Base-by-base conservation (phyloP, 2,888 invertebrate species). In the Nephrotoma guestfalica region DNA sequence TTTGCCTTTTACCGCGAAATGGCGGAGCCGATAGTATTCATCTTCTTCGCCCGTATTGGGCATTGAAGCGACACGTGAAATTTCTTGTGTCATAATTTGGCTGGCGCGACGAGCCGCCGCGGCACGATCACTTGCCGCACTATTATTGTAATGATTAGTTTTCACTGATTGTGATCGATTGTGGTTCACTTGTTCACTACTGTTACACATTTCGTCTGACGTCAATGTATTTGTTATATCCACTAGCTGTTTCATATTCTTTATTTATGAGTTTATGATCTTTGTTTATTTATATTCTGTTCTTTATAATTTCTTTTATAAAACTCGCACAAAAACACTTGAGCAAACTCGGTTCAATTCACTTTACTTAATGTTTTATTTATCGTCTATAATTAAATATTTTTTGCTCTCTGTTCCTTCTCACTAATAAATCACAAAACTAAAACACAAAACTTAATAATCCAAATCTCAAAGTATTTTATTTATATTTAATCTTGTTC, bases 1-100 rank as follows among this genome's bases (percentile, higher is more conserved):
- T 91, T 96, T 95, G 90, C 97, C 96, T 43, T 97, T 98, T 89
- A 98, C 98, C 89, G 97, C 96, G 92, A 99, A 99, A 91, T 98
- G 98, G 88, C 98, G 93, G 88, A 98, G 94, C 88, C 97, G 93
- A 90, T 98, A 98, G 91, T 97, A 97, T 89, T 97, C 96, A 91
- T 97, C 97, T 89, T 97, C 97, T 7, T 96, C 96, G 7, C 97
- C 97, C 0, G 97, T 97, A 91, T 97, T 97, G 88, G 95, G 95
- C 95, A 95, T 95, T 88, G 95, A 95, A 2, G 95, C 95, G 86
- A 95, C 95, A 85, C 71, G 71, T 11, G 71, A 71, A 30, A 71
- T 71, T 3, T 71, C 71, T 71, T 71, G 71, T 87, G 83, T 83
- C 83, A 40, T 30, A 87, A 30, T 51, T 83, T 13, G 41, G 6